Conservation (phyloP, 2,113 vertebrate genomes). For the Oryzias javanicus region DNA sequence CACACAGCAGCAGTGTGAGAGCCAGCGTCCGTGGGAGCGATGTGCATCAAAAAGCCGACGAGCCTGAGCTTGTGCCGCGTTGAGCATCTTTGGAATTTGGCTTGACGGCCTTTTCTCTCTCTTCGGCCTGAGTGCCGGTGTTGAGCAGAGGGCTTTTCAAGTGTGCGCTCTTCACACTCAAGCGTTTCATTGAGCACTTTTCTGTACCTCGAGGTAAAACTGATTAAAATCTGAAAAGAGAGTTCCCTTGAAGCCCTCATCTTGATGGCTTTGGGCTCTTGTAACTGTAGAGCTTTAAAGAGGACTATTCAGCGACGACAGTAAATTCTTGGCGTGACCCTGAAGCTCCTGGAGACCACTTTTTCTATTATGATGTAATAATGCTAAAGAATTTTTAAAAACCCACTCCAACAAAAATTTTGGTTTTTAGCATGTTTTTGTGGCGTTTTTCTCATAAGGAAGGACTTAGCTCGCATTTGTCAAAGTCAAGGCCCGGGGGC, state of each 20-base stretch:
- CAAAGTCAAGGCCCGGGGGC: too few relatives aligned
- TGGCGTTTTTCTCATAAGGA: too few relatives aligned
- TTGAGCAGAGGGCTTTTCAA: conserved; percentile 34
- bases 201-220: conserved; percentile 23
- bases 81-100: conserved; percentile 71
- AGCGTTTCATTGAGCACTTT: conserved; percentile 40
- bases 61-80: conserved; percentile 63
- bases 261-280: conserved; percentile 40
- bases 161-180: conserved; percentile 29
- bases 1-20: conserved; percentile 16
- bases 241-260: conserved; percentile 25
- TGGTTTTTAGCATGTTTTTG: too few relatives aligned
- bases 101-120: conserved; percentile 17
- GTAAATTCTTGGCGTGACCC: not conserved
- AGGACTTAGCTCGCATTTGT: too few relatives aligned
- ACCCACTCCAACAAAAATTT: too few relatives aligned
- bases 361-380: too few relatives aligned
- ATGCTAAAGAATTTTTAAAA: too few relatives aligned
- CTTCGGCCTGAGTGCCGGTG: conserved; percentile 12
- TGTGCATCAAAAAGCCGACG: conserved; percentile 46
- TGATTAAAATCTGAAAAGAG: conserved; percentile 37
- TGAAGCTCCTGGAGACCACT: not conserved
- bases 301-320: not conserved
- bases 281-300: conserved; percentile 16
- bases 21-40: conserved; percentile 40